Percentiles rank a stretch among this genome's conserved stretches.
Conservation (phyloP, 2,888 invertebrate genomes). For the Uloborus plumipes region DNA sequence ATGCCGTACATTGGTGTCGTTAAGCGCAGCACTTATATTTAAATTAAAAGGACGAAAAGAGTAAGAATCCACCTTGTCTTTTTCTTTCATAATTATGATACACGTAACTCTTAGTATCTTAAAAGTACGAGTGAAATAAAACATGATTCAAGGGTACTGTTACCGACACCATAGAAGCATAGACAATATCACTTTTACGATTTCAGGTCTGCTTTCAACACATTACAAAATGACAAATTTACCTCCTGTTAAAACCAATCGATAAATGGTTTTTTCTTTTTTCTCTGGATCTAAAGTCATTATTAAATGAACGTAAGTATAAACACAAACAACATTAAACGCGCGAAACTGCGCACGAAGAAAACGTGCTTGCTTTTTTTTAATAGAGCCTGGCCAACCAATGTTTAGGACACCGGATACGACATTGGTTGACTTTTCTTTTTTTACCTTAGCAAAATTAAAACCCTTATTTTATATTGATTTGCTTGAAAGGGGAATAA, state of each 20-base stretch:
- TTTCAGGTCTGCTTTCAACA: background rate
- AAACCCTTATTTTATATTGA: too few species aligned
- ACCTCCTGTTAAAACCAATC: conserved; percentile 91
- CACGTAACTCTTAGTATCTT: background rate
- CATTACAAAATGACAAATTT: conserved; percentile 72
- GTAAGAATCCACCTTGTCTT: too few species aligned
- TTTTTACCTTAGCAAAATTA: too few species aligned
- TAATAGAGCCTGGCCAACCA: background rate
- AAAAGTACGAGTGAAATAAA: background rate
- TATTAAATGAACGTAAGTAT: conserved; percentile 37
- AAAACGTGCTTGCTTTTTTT: conserved; percentile 15
- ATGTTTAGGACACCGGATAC: conserved; percentile 9
- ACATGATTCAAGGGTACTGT: too few species aligned
- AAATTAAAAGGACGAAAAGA: too few species aligned
- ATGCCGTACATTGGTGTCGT: too few species aligned
- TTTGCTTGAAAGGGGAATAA: too few species aligned
- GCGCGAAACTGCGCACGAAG: conserved; percentile 14
- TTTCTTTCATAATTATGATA: too few species aligned
- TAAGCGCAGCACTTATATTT: too few species aligned
- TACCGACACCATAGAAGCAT: background rate
- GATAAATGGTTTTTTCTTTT: conserved; percentile 78
- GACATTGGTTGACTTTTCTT: background rate
- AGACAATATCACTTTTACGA: background rate
- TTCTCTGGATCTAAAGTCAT: conserved; percentile 63
- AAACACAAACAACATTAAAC: conserved; percentile 13